phyloP scores from a whole-genome alignment of 2,113 vertebrate species.

The Willisornis vidua region DNA sequence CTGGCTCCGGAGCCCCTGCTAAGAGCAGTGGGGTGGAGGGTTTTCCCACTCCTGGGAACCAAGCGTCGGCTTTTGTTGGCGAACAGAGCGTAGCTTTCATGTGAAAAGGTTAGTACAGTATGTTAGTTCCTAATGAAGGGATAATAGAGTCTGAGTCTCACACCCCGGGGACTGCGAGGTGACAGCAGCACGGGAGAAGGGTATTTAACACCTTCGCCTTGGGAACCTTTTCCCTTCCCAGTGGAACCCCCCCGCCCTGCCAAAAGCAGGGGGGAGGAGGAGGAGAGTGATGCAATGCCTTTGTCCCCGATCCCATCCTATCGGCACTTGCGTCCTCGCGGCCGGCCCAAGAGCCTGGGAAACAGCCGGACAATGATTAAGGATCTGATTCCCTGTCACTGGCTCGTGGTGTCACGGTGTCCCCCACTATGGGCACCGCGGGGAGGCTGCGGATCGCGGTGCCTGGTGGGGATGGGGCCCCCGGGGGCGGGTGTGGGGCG shows the following conservation, averaged over 20 bases:
- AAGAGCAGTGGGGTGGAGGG: not conserved
- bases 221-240: constrained; percentile 26
- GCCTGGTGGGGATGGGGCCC: fast-evolving
- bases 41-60: constrained; percentile 49
- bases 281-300: not conserved
- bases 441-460: not conserved
- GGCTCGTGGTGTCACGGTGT: not conserved
- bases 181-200: constrained; percentile 51
- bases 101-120: constrained; percentile 52
- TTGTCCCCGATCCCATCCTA: not conserved
- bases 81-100: constrained; percentile 38
- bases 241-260: not conserved
- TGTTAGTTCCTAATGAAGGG: constrained; percentile 56
- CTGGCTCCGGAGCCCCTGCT: not conserved
- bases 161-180: constrained; percentile 11
- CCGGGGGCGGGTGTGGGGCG: fast-evolving
- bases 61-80: constrained; percentile 37
- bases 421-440: fast-evolving
- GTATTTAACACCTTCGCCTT: constrained; percentile 45
- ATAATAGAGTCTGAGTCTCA: constrained; percentile 57
- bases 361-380: fast-evolving
- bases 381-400: not conserved
- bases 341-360: not conserved
- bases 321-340: not conserved
- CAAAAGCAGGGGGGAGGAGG: not conserved